Base-by-base conservation (phyloP, 2,888 invertebrate genomes). In the Dryococelus australis region DNA sequence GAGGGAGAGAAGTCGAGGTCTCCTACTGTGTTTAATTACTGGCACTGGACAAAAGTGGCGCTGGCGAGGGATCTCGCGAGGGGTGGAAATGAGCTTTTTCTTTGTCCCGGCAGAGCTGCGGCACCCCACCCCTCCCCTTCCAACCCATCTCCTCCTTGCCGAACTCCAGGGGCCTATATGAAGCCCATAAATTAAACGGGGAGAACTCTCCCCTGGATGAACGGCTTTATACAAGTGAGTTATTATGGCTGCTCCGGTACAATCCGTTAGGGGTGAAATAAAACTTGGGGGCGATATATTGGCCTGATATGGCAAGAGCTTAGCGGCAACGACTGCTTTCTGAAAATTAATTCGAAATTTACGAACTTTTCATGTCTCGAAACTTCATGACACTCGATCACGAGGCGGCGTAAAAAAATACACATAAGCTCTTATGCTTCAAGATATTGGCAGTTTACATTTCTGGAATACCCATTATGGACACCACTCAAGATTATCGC, bases 11-110 rank as follows among this genome's bases (percentile, higher is more conserved):
- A 9, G 65, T 9, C 24, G n/a, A 65, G 24, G n/a, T 16, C 65
- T 65, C 65, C 65, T 65, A n/a, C 65, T 65, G 65, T 65, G 65
- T 65, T 65, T 65, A 65, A 65, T 65, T 65, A 65, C 65, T n/a
- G 65, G 65, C 65, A n/a, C 65, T n/a, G 65, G 65, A 65, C 65
- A 65, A 65, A 65, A 65, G 65, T 65, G 65, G n/a, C 65, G 65
- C 10, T n/a, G n/a, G 24, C 65, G n/a, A 65, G 65, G 24, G 65
- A n/a, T n/a, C 65, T 65, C 65, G 65, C 20, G 65, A 65, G 65
- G n/a, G 65, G 65, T 16, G 65, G 65, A 65, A 24, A 65, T 65
- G n/a, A 24, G 65, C 65, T n/a, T 65, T 20, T n/a, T 65, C 65
- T 65, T 65, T 65, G 65, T 65, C 65, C n/a, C 47, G 47, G 47